phyloP scores from a whole-genome alignment of 2,888 invertebrate species.

The Terebella lapidaria region DNA sequence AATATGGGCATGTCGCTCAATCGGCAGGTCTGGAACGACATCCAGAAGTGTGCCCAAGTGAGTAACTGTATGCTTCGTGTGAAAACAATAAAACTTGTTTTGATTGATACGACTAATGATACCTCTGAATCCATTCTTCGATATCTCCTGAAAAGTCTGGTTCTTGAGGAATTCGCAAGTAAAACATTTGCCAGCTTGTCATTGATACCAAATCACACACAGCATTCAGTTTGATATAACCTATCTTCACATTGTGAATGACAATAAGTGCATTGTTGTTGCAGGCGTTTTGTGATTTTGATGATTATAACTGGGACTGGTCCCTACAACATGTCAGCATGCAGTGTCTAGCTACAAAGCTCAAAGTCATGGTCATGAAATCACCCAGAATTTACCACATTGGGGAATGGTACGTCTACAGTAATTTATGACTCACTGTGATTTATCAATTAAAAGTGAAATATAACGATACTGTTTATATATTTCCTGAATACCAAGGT shows the following conservation, averaged over 20 bases:
- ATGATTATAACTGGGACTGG: conserved; percentile 99
- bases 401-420: conserved; percentile 88
- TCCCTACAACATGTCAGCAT: conserved; percentile 87
- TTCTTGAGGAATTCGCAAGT: no score
- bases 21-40: conserved; percentile 76
- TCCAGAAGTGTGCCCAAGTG: conserved; percentile 70
- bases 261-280: no score
- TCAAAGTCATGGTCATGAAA: conserved; percentile 83
- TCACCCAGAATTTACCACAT: conserved; percentile 96
- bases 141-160: background rate
- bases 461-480: no score
- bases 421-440: no score
- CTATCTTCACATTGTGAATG: no score
- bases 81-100: no score
- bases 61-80: conserved; percentile 19
- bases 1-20: conserved; percentile 99
- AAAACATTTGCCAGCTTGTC: no score
- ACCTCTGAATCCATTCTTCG: background rate
- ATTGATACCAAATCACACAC: no score
- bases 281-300: conserved; percentile 83
- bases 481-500: no score
- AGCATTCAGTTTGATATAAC: no score
- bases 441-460: no score
- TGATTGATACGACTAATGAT: no score
- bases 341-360: conserved; percentile 58